Conservation (phyloP, 2,888 invertebrate species). For the Catocala sponsa region DNA sequence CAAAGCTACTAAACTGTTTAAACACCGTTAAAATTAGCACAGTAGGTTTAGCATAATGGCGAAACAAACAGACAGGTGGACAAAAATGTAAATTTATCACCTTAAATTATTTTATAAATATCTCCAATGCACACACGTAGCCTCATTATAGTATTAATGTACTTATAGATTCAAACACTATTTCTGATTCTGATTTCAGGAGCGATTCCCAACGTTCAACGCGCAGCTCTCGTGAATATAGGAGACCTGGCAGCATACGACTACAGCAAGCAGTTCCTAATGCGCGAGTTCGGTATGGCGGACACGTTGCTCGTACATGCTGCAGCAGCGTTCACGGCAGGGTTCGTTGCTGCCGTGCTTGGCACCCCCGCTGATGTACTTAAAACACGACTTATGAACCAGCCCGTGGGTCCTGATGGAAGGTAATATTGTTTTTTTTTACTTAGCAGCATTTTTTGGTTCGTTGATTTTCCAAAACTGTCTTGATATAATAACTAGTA, state of each 20-base stretch:
- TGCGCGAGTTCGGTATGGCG: slow-evolving; percentile 91
- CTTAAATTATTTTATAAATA: too few species aligned
- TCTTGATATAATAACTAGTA: too few species aligned
- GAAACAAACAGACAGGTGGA: too few species aligned
- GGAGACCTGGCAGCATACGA: slow-evolving; percentile 97
- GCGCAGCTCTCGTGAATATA: slow-evolving; percentile 93
- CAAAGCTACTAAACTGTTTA: too few species aligned
- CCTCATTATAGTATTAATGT: too few species aligned
- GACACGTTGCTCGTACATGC: slow-evolving; percentile 94
- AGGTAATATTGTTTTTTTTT: slow-evolving; percentile 77
- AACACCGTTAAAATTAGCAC: too few species aligned
- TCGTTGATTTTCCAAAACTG: too few species aligned
- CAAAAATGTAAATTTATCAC: too few species aligned
- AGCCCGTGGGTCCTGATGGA: slow-evolving; percentile 93
- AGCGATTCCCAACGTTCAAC: slow-evolving; percentile 96
- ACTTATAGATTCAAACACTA: too few species aligned
- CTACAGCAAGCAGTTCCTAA: slow-evolving; percentile 93
- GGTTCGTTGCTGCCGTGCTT: slow-evolving; percentile 95
- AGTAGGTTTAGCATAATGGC: too few species aligned
- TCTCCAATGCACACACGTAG: too few species aligned
- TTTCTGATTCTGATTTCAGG: slow-evolving; percentile 77
- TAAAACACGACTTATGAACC: slow-evolving; percentile 98
- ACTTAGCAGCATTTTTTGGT: too few species aligned
- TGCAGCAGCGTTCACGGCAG: slow-evolving; percentile 93
- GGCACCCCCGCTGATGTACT: slow-evolving; percentile 98